A percentile compares a stretch with the other conserved stretches of the same genome.
These are phyloP conservation scores for Diaphora mendica DNA, from an alignment of 2,888 invertebrate genomes.

Conservation along the genomic window DNA sequence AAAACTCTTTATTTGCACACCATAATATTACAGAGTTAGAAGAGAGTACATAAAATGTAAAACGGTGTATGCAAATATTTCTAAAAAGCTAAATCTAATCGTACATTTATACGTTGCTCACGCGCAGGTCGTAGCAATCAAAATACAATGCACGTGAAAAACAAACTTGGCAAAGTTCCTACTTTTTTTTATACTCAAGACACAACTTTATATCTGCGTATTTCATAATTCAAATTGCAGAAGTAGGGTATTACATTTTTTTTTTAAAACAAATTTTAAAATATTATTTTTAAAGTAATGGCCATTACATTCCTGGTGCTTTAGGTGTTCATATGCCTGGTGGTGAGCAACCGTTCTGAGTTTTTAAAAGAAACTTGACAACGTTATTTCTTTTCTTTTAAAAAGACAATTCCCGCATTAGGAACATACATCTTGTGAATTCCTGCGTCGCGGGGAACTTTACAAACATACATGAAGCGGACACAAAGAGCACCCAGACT, in stretches of 20 bases:
- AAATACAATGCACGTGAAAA: slow-evolving; percentile 39
- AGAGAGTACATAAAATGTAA: no score
- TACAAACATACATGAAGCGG: no score
- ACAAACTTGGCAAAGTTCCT: slow-evolving; percentile 30
- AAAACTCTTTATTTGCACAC: no score
- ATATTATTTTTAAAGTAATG: neutral
- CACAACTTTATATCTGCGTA: neutral
- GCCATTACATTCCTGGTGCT: neutral
- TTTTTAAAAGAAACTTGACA: no score
- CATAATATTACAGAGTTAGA: no score
- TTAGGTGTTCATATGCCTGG: neutral
- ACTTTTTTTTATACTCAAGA: neutral
- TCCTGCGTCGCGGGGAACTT: no score
- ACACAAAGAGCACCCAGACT: no score
- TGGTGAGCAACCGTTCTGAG: no score
- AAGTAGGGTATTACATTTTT: neutral
- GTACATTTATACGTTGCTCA: slow-evolving; percentile 12
- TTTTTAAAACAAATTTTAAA: neutral
- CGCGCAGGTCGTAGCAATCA: slow-evolving; percentile 22
- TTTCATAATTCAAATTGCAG: neutral
- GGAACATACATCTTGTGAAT: no score
- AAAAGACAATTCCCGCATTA: no score
- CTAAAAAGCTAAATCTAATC: neutral
- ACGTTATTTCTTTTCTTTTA: no score
- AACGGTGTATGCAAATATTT: neutral